Conservation (phyloP, 1,140 invertebrate species). For the Aphaenogaster floridana region DNA sequence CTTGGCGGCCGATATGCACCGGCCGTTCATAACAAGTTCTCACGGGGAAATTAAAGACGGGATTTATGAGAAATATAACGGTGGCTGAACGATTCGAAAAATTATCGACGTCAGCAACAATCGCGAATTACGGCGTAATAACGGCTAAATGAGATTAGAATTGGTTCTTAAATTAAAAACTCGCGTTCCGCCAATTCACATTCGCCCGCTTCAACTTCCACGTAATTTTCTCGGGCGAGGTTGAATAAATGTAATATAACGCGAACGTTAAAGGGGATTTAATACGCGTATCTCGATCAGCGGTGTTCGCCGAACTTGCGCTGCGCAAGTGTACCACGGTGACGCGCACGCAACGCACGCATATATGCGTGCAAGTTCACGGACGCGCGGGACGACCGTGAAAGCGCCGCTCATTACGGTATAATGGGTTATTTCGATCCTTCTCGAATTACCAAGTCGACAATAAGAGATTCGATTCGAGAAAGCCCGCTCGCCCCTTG, state of each 20-base stretch:
- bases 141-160: constrained; percentile 18
- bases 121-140: constrained; percentile 19
- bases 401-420: constrained; percentile 82
- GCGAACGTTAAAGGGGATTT: constrained; percentile 30
- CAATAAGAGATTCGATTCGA: constrained; percentile 83
- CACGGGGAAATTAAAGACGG: constrained; percentile 20
- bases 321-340: constrained; percentile 49
- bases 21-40: constrained; percentile 5
- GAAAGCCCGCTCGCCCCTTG: constrained; percentile 67
- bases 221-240: constrained; percentile 34
- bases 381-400: constrained; percentile 64
- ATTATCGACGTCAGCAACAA: constrained; percentile 12
- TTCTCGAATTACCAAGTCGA: constrained; percentile 84
- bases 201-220: background rate
- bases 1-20: constrained; percentile 4
- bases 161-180: constrained; percentile 48
- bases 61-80: constrained; percentile 7
- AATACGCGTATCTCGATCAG: constrained; percentile 16
- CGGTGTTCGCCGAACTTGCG: constrained; percentile 16
- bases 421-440: constrained; percentile 85
- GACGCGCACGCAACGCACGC: constrained; percentile 8
- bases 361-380: constrained; percentile 12
- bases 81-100: background rate
- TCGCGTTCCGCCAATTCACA: background rate
- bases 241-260: constrained; percentile 14